Conservation (phyloP, 2,113 vertebrate species). For the Vireo altiloquus region DNA sequence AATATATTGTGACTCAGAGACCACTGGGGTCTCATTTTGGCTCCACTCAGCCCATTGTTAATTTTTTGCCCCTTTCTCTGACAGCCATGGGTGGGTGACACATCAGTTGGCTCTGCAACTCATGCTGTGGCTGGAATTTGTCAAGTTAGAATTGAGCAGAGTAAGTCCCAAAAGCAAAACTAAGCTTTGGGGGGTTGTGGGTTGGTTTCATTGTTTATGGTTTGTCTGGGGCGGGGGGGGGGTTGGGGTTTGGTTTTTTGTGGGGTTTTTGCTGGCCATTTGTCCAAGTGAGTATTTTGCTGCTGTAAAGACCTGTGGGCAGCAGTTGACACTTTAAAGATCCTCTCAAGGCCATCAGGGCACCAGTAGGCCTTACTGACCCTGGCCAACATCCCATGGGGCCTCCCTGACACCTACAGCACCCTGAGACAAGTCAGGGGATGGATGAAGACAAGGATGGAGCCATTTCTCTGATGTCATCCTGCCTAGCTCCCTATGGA, state of each 20-base stretch:
- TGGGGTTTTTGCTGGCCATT: background rate
- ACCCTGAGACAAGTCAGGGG: background rate
- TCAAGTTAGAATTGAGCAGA: background rate
- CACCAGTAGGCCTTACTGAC: background rate
- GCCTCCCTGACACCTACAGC: background rate
- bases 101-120: background rate
- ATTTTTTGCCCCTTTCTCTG: background rate
- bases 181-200: background rate
- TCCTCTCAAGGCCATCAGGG: background rate
- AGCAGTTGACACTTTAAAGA: background rate
- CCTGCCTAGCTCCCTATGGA: background rate
- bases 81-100: background rate
- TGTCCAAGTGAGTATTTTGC: background rate
- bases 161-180: background rate
- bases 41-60: background rate
- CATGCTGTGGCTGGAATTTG: background rate
- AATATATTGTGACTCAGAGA: background rate
- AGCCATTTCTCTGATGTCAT: background rate
- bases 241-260: background rate
- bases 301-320: background rate
- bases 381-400: background rate
- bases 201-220: background rate
- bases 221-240: background rate
- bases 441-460: background rate
- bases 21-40: background rate